phyloP scores from a whole-genome alignment of 2,797 vertebrate species.

The Argyrosomus regius region DNA sequence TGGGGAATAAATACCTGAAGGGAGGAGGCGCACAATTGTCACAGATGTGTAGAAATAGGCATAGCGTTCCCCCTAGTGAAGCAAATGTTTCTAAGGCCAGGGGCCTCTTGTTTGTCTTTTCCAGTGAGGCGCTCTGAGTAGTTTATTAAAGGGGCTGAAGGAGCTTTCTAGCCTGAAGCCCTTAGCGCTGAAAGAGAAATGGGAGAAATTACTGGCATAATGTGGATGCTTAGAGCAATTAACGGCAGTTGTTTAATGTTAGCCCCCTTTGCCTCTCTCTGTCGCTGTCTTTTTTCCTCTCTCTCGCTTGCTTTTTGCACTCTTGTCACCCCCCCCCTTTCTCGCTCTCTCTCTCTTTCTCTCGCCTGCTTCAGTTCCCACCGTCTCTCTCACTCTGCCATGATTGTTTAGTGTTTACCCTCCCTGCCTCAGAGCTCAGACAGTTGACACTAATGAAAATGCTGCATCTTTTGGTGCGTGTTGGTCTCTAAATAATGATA shows the following conservation, averaged over 20 bases:
- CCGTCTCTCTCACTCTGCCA: slow-evolving; percentile 80
- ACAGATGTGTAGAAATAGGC: slow-evolving; percentile 74
- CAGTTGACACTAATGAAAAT: slow-evolving; percentile 82
- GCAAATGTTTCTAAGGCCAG: slow-evolving; percentile 62
- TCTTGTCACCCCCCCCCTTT: slow-evolving; percentile 36
- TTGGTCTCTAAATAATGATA: slow-evolving; percentile 85
- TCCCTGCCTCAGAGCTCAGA: slow-evolving; percentile 84
- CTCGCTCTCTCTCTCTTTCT: slow-evolving; percentile 11
- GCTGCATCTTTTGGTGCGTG: slow-evolving; percentile 73
- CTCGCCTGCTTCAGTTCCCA: slow-evolving; percentile 18
- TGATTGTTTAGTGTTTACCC: slow-evolving; percentile 90
- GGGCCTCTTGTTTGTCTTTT: slow-evolving; percentile 81
- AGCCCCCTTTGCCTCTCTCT: slow-evolving; percentile 80
- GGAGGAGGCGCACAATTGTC: slow-evolving; percentile 67
- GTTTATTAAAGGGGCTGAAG: slow-evolving; percentile 75
- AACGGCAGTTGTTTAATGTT: slow-evolving; percentile 93
- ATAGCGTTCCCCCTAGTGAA: slow-evolving; percentile 60
- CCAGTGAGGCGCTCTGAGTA: slow-evolving; percentile 67
- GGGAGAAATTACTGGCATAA: slow-evolving; percentile 93
- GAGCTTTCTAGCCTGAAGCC: slow-evolving; percentile 76
- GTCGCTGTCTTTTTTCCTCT: slow-evolving; percentile 21
- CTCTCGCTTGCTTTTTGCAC: slow-evolving; percentile 33
- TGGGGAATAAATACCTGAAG: slow-evolving; percentile 76
- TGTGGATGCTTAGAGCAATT: slow-evolving; percentile 94
- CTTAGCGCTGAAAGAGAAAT: slow-evolving; percentile 86